Base-by-base conservation (phyloP, 2,797 vertebrate species). In the Ciconia nigra region DNA sequence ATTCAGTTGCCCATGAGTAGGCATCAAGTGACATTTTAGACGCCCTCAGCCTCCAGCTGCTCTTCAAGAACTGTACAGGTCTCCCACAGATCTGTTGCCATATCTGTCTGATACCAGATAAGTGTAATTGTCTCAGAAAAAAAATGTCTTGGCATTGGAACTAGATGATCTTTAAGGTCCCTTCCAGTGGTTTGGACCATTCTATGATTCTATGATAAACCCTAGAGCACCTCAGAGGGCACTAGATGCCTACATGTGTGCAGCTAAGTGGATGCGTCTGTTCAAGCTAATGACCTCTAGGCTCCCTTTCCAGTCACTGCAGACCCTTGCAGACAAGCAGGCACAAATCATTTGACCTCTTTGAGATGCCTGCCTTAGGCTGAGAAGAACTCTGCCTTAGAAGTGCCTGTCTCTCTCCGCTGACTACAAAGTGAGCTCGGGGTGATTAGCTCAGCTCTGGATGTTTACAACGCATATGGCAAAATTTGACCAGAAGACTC, bases 401-500 rank as follows among this genome's bases (percentile, higher is more conserved):
- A 74, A 71, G 19, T 37, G 22, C 3, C 3, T 58, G 69, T 77
- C 47, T 89, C 52, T 61, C 65, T 67, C 57, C 0, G 2, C 41
- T 58, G 61, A 39, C 89, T 90, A 37, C 89, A 87, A 89, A 95
- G 87, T 6, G 69, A 92, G 49, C 61, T 91, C 0, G 0, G 37
- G 52, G 10, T 91, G 92, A 96, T 93, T 74, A 91, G 69, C 84
- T 92, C 69, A 58, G 74, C 89, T 85, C 79, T 93, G 87, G 65
- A 86, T 93, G 92, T 95, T 95, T 96, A 93, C 62, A 92, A 44
- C 2, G 5, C 25, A 7, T 3, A 37, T 0, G 4, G 57, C 47
- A 92, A 85, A 83, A 81, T 63, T n/a, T 92, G 94, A 94, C 87
- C 95, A 93, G 57, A 65, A 86, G 95, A 91, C 73, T 93, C 77